phyloP scores from a whole-genome alignment of 2,113 vertebrate genomes.

The Climacteris rufus region DNA sequence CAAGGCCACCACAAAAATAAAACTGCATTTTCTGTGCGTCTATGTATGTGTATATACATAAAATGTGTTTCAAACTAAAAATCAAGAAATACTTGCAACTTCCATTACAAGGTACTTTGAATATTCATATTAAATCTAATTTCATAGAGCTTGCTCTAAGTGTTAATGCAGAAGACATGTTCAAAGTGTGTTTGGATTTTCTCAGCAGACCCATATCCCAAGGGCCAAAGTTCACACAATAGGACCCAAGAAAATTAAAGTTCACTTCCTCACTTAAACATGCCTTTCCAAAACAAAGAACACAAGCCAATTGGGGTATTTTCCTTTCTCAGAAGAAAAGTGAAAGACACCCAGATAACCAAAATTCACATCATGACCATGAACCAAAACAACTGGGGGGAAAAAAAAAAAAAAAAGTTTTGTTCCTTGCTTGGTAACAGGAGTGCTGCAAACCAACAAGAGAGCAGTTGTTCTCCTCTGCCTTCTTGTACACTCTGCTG shows the following conservation, averaged over 20 bases:
- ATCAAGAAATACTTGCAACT: background rate
- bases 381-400: background rate
- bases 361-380: background rate
- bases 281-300: background rate
- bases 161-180: background rate
- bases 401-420: background rate
- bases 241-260: background rate
- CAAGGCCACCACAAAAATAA: background rate
- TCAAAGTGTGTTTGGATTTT: background rate
- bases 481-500: background rate
- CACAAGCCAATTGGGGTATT: background rate
- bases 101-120: background rate
- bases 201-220: background rate
- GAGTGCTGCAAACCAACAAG: background rate
- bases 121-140: background rate
- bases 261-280: background rate
- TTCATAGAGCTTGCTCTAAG: background rate
- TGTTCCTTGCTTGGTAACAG: background rate
- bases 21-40: background rate
- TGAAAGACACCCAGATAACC: background rate
- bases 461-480: background rate
- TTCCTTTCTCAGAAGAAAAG: background rate
- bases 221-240: rapidly evolving
- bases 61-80: background rate
- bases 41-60: rapidly evolving